These are phyloP conservation scores for Drosophila anomalipes DNA, from an alignment of 2,888 invertebrate genomes.

Conservation along the genomic window DNA sequence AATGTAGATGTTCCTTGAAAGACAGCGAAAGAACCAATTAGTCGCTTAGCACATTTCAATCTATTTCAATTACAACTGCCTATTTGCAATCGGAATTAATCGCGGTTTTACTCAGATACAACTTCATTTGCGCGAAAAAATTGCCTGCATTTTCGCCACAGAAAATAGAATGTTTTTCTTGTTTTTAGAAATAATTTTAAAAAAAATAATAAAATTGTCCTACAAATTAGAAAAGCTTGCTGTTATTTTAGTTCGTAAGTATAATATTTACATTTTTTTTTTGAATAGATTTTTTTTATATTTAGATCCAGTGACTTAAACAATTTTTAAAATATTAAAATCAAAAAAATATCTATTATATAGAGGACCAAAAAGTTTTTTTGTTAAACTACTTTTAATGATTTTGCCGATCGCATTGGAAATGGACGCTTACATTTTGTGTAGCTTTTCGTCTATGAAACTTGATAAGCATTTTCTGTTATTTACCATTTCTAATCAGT, in stretches of 20 bases:
- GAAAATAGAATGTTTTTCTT: no score
- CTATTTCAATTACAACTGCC: background rate
- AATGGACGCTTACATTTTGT: background rate
- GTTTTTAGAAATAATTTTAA: no score
- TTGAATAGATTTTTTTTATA: background rate
- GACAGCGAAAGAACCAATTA: background rate
- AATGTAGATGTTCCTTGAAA: conserved; percentile 90
- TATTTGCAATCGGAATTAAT: background rate
- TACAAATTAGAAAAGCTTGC: no score
- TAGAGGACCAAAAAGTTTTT: background rate
- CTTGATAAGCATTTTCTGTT: background rate
- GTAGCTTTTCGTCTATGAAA: background rate
- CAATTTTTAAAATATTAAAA: background rate
- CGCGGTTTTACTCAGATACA: background rate
- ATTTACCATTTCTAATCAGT: background rate
- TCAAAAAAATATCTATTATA: background rate
- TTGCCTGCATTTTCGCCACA: no score
- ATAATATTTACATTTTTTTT: background rate
- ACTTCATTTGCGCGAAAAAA: background rate
- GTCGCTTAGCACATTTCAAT: background rate
- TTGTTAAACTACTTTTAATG: no score
- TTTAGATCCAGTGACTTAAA: background rate
- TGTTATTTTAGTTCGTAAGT: no score
- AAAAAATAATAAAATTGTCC: no score
- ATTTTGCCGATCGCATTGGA: background rate